A percentile compares a stretch with the other conserved stretches of the same genome.
Evolutionary conservation across 1,140 invertebrate genomes (phyloP).

Genomic region (Chironomus tepperi): DNA sequence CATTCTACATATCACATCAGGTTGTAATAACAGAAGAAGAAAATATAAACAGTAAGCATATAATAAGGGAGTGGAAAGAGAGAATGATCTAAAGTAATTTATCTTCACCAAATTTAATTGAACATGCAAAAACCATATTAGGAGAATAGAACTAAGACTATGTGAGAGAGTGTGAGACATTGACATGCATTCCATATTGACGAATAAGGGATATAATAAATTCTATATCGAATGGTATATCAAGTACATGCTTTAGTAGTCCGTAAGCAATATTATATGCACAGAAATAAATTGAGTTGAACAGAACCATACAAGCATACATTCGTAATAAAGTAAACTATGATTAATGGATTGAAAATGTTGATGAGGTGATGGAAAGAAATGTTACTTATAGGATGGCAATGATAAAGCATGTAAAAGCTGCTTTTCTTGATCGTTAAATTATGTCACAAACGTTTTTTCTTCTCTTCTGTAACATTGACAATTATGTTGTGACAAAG

Average conservation of each 20-base stretch:
- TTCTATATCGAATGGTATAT: not conserved
- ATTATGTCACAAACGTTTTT: no score
- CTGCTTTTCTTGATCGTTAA: no score
- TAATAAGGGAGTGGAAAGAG: not conserved
- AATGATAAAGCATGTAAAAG: no score
- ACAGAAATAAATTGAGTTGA: not conserved
- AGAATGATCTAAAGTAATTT: not conserved
- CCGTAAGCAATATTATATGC: not conserved
- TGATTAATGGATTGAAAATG: no score
- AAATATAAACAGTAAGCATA: no score
- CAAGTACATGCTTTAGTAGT: not conserved
- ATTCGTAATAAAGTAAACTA: no score
- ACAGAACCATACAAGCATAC: not conserved
- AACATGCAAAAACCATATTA: not conserved
- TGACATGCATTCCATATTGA: conserved; percentile 4
- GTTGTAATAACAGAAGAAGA: no score
- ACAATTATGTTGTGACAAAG: no score
- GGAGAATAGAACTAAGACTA: not conserved
- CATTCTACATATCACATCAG: not conserved
- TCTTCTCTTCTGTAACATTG: no score
- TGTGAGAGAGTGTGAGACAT: not conserved
- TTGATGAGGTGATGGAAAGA: no score
- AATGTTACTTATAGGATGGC: no score
- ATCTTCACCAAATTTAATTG: not conserved
- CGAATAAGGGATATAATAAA: not conserved